These are phyloP conservation scores for Antennarius striatus DNA, from an alignment of 2,113 vertebrate genomes.

Conservation along the genomic window DNA sequence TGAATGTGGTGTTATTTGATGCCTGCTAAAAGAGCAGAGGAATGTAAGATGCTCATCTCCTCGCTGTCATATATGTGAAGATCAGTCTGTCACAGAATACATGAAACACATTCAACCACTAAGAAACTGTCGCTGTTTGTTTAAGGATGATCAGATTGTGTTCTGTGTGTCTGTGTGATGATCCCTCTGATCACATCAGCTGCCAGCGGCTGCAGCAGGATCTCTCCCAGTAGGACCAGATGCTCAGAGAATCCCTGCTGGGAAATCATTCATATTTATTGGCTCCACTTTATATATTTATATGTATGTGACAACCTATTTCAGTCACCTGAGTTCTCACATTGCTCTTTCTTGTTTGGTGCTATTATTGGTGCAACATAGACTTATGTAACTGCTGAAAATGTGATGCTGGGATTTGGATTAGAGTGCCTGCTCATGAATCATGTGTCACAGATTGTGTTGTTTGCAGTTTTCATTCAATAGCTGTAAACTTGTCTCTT, in stretches of 20 bases:
- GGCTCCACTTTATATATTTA: not conserved
- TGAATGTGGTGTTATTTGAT: no score
- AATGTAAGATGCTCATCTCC: slow-evolving; percentile 15
- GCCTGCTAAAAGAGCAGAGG: not conserved
- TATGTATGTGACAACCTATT: slow-evolving; percentile 17
- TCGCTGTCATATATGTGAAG: slow-evolving; percentile 2
- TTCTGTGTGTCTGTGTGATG: slow-evolving; percentile 37
- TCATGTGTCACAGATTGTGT: slow-evolving; percentile 59
- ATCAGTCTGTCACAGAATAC: slow-evolving; percentile 5
- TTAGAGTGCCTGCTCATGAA: slow-evolving; percentile 45
- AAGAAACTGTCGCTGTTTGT: not conserved
- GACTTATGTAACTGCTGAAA: slow-evolving; percentile 38
- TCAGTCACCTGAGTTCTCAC: not conserved
- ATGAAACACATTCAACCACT: slow-evolving; percentile 5
- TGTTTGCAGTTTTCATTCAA: slow-evolving; percentile 32
- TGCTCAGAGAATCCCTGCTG: not conserved
- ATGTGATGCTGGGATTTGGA: slow-evolving; percentile 28
- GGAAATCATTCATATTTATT: slow-evolving; percentile 35
- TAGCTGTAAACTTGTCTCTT: slow-evolving; percentile 10
- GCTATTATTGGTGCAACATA: not conserved
- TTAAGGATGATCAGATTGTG: slow-evolving; percentile 46
- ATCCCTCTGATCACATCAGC: slow-evolving; percentile 35
- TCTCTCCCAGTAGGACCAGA: not conserved
- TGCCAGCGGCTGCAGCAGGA: slow-evolving; percentile 22
- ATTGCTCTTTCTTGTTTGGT: not conserved